These are phyloP conservation scores for Telmatherina bonti DNA, from an alignment of 2,797 vertebrate species.

Conservation along the genomic window DNA sequence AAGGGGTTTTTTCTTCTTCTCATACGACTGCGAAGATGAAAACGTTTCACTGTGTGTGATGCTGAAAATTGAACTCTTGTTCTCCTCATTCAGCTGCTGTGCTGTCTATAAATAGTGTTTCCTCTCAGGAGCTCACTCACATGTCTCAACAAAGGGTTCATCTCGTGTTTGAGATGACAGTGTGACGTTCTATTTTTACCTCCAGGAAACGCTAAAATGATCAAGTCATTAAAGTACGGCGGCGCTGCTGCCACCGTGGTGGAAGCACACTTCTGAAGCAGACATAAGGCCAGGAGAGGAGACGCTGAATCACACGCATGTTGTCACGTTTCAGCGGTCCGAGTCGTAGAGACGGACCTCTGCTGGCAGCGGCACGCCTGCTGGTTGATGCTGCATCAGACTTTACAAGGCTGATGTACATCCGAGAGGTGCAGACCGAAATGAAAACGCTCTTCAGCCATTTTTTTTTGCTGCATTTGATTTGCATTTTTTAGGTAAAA, in stretches of 20 bases:
- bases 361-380: background rate
- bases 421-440: slow-evolving; percentile 14
- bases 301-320: slow-evolving; percentile 40
- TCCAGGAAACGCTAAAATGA: slow-evolving; percentile 63
- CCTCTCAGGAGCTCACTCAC: slow-evolving; percentile 28
- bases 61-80: background rate
- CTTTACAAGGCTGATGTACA: background rate
- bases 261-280: slow-evolving; percentile 51
- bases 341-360: too few species aligned
- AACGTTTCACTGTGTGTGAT: slow-evolving; percentile 5
- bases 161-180: slow-evolving; percentile 38
- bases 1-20: background rate
- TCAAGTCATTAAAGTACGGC: slow-evolving; percentile 68
- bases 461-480: too few species aligned
- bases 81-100: slow-evolving; percentile 15
- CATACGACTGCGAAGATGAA: background rate
- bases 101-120: slow-evolving; percentile 17
- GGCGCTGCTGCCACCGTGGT: slow-evolving; percentile 56
- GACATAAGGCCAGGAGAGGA: slow-evolving; percentile 49
- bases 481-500: too few species aligned
- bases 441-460: too few species aligned
- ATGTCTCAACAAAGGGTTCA: slow-evolving; percentile 56
- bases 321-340: slow-evolving; percentile 2
- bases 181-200: slow-evolving; percentile 63
- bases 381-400: background rate